phyloP scores from a whole-genome alignment of 2,113 vertebrate species.

The Scopus umbretta region DNA sequence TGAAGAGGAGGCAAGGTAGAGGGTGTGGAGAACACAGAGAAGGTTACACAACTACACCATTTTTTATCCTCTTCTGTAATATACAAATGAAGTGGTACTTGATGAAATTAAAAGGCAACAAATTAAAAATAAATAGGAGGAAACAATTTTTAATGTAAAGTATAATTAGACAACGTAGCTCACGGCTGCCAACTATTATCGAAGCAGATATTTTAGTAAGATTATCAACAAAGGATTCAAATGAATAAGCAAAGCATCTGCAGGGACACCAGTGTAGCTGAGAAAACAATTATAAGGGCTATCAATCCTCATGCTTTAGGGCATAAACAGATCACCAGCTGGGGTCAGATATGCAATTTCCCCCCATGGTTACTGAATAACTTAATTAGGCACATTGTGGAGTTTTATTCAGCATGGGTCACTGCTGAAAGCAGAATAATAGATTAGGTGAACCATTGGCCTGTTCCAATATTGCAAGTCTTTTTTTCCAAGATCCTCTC shows the following conservation, averaged over 20 bases:
- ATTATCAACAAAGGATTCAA: slow-evolving; percentile 47
- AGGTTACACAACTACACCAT: not conserved
- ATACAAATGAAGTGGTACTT: not conserved
- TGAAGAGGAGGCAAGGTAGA: not conserved
- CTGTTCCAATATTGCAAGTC: slow-evolving; percentile 15
- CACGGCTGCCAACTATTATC: not conserved
- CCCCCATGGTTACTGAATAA: slow-evolving; percentile 40
- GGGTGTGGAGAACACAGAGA: not conserved
- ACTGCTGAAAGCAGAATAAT: slow-evolving; percentile 55
- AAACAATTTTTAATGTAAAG: slow-evolving; percentile 29
- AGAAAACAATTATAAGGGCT: slow-evolving; percentile 68
- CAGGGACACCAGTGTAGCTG: slow-evolving; percentile 1
- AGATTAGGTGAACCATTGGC: slow-evolving; percentile 52
- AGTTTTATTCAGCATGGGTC: not conserved
- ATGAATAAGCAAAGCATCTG: slow-evolving; percentile 53
- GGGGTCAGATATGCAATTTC: slow-evolving; percentile 57
- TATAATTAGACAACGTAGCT: slow-evolving; percentile 32
- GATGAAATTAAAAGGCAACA: slow-evolving; percentile 23
- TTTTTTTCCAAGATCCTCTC: slow-evolving; percentile 5
- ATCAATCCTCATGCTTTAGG: slow-evolving; percentile 68
- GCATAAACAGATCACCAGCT: slow-evolving; percentile 69
- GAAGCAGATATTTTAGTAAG: slow-evolving; percentile 29
- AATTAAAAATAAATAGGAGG: slow-evolving; percentile 48
- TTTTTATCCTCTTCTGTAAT: not conserved
- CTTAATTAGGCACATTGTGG: slow-evolving; percentile 60